Conservation (phyloP, 2,113 vertebrate genomes). For the Neotragus pygmaeus region DNA sequence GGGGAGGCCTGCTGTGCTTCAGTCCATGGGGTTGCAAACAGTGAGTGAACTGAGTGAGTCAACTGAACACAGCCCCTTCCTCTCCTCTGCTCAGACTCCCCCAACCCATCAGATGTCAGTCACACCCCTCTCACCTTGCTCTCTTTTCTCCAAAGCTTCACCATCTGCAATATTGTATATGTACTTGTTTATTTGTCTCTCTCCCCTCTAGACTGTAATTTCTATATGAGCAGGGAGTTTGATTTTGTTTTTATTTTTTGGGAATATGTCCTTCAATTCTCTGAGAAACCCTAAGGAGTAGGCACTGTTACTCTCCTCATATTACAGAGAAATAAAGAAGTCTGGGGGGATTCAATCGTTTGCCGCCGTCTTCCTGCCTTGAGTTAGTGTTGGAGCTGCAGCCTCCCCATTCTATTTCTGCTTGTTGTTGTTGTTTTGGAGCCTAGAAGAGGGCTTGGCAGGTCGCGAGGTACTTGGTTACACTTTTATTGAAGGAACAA, state of each 20-base stretch:
- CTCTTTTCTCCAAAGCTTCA: not conserved
- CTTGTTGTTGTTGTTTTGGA: not conserved
- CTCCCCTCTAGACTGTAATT: not conserved
- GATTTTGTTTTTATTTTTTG: not conserved
- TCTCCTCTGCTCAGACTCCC: rapidly evolving
- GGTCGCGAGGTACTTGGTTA: not conserved
- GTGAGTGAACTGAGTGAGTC: not conserved
- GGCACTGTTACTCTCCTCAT: not conserved
- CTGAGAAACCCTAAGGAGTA: not conserved
- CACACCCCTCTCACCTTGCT: rapidly evolving
- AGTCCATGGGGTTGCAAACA: not conserved
- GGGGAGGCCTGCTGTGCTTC: not conserved
- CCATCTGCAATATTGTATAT: not conserved
- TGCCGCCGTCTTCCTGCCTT: no score
- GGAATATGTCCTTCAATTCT: not conserved
- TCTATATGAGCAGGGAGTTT: not conserved
- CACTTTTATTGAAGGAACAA: not conserved
- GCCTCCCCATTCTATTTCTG: not conserved
- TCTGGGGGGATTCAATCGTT: rapidly evolving
- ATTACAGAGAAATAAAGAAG: not conserved
- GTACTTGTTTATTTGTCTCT: not conserved
- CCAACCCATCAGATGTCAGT: not conserved
- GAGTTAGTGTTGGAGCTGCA: not conserved
- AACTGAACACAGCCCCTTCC: not conserved
- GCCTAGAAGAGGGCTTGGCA: not conserved